These are phyloP conservation scores for Tipula confusa DNA, from an alignment of 2,888 invertebrate genomes.

Conservation along the genomic window DNA sequence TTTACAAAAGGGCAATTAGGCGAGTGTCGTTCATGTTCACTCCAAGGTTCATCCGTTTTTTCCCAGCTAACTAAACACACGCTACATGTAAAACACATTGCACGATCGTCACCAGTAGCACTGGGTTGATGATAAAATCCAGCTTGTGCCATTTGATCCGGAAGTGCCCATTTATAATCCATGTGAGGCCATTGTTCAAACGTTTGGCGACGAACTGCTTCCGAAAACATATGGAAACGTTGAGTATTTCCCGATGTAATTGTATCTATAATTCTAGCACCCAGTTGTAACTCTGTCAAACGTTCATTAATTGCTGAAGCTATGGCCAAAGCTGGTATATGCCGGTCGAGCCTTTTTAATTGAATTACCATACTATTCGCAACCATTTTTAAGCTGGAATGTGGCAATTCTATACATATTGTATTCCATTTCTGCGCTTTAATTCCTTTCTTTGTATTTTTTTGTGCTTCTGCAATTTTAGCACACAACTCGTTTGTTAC, in stretches of 20 bases:
- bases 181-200: conserved; percentile 95
- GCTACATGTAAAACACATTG: conserved; percentile 93
- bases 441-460: conserved; percentile 74
- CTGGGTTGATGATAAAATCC: conserved; percentile 95
- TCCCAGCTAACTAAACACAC: conserved; percentile 96
- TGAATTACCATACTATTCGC: conserved; percentile 76
- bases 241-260: conserved; percentile 46
- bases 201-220: conserved; percentile 83
- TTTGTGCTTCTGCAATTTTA: conserved; percentile 67
- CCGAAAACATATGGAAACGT: conserved; percentile 78
- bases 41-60: conserved; percentile 95
- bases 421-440: conserved; percentile 94
- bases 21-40: conserved; percentile 92
- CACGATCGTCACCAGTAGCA: conserved; percentile 83
- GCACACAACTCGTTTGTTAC: conserved; percentile 72
- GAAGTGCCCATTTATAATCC: conserved; percentile 95
- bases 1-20: conserved; percentile 90
- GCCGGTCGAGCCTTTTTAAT: conserved; percentile 73
- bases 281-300: conserved; percentile 67
- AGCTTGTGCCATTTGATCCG: conserved; percentile 94
- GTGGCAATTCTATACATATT: conserved; percentile 75
- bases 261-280: conserved; percentile 48
- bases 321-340: conserved; percentile 80
- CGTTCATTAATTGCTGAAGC: conserved; percentile 87
- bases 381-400: conserved; percentile 72